phyloP scores from a whole-genome alignment of 2,113 vertebrate genomes.

The Delphinapterus leucas region DNA sequence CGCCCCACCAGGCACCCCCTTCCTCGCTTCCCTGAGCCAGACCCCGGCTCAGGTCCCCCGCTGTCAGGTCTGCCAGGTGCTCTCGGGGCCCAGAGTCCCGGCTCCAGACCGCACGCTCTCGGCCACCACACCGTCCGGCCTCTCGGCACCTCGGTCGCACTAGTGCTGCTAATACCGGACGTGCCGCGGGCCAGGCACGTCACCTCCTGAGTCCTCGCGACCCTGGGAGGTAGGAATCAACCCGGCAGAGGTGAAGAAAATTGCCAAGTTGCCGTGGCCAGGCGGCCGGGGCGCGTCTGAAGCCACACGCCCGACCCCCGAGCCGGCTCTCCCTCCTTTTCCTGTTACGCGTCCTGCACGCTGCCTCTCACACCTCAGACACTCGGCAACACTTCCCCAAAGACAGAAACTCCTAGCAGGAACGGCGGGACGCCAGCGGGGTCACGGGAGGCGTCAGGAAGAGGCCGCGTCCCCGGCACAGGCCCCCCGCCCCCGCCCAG shows the following conservation, averaged over 20 bases:
- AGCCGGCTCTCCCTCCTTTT: background rate
- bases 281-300: background rate
- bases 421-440: too few species aligned
- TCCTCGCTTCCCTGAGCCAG: background rate
- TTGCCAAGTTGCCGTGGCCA: background rate
- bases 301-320: accelerated
- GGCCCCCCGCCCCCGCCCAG: too few species aligned
- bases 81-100: background rate
- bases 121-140: accelerated
- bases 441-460: too few species aligned
- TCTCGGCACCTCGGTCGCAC: background rate
- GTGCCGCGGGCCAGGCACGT: background rate
- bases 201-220: background rate
- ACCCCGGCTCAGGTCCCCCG: background rate
- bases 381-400: background rate
- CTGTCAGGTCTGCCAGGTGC: background rate
- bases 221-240: accelerated
- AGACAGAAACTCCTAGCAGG: background rate
- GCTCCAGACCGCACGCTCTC: too few species aligned
- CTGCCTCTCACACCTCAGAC: background rate
- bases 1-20: background rate
- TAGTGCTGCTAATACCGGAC: background rate
- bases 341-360: background rate
- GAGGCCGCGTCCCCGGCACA: too few species aligned
- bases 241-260: background rate